These are phyloP conservation scores for Bovichtus diacanthus DNA, from an alignment of 2,797 vertebrate species.

Conservation along the genomic window DNA sequence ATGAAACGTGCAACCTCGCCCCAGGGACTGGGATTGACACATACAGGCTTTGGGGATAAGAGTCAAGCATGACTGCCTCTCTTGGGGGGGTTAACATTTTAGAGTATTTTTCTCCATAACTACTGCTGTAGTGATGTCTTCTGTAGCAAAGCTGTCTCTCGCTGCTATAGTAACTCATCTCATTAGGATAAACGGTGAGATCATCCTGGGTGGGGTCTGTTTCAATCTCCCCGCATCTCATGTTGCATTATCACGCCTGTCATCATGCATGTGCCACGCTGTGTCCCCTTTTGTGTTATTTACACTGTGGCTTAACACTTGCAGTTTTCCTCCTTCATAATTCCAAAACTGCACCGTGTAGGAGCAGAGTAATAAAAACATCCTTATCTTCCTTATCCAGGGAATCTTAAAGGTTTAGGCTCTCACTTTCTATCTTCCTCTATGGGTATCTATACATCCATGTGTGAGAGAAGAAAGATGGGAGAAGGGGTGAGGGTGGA, in stretches of 20 bases:
- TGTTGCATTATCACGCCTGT: conserved; percentile 79
- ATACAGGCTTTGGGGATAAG: conserved; percentile 75
- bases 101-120: conserved; percentile 71
- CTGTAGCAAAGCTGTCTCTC: conserved; percentile 54
- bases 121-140: conserved; percentile 59
- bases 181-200: conserved; percentile 77
- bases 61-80: conserved; percentile 79
- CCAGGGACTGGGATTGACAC: conserved; percentile 80
- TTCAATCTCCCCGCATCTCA: conserved; percentile 74
- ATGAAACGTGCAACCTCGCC: conserved; percentile 70
- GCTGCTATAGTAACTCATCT: conserved; percentile 76
- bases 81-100: conserved; percentile 66
- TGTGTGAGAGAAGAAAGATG: conserved; percentile 49
- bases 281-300: conserved; percentile 73
- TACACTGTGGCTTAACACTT: conserved; percentile 55
- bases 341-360: conserved; percentile 44
- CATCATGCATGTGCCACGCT: conserved; percentile 67
- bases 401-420: conserved; percentile 64
- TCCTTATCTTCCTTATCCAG: conserved; percentile 67
- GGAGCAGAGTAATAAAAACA: conserved; percentile 68
- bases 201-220: conserved; percentile 78
- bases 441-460: conserved; percentile 35
- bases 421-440: conserved; percentile 58
- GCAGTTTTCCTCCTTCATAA: conserved; percentile 31
- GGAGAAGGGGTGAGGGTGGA: conserved; percentile 32